Evolutionary conservation across 2,797 vertebrate species (phyloP).

Genomic region (Acrossocheilus wenchowensis): DNA sequence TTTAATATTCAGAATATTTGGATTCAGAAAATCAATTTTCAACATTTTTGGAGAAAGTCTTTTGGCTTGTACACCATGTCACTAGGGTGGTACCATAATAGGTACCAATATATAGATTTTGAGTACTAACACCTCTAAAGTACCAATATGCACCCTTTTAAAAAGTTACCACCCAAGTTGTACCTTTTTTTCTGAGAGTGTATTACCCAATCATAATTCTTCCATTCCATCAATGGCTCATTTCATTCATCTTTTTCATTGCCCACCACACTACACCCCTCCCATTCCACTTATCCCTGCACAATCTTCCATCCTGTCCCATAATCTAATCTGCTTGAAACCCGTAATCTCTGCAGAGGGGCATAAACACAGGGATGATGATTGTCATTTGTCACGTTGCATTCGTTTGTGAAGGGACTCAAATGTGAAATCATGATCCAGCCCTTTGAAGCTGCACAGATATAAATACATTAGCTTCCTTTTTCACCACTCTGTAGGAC

Average conservation of each 20-base stretch:
- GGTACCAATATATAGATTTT: background rate
- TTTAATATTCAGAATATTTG: background rate
- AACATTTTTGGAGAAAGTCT: background rate
- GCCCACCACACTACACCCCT: slow-evolving; percentile 1
- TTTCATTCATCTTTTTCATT: slow-evolving; percentile 48
- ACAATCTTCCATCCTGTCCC: slow-evolving; percentile 37
- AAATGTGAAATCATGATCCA: slow-evolving; percentile 1
- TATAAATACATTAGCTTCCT: slow-evolving; percentile 20
- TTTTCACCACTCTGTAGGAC: background rate
- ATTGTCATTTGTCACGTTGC: slow-evolving; percentile 38
- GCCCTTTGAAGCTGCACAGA: background rate
- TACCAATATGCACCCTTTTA: background rate
- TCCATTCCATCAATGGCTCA: slow-evolving; percentile 8
- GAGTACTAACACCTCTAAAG: background rate
- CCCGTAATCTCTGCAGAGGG: slow-evolving; percentile 55
- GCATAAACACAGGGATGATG: slow-evolving; percentile 34
- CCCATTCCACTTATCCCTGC: slow-evolving; percentile 17
- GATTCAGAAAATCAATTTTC: background rate
- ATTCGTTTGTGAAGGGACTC: slow-evolving; percentile 26
- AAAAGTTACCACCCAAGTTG: background rate
- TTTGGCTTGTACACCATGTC: background rate
- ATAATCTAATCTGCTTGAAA: slow-evolving; percentile 57
- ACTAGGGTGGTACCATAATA: background rate
- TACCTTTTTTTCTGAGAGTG: background rate
- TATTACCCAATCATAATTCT: background rate